A percentile compares a stretch with the other conserved stretches of the same genome.
These are phyloP conservation scores for Lophotriccus pileatus DNA, from an alignment of 2,797 vertebrate species.

Conservation along the genomic window DNA sequence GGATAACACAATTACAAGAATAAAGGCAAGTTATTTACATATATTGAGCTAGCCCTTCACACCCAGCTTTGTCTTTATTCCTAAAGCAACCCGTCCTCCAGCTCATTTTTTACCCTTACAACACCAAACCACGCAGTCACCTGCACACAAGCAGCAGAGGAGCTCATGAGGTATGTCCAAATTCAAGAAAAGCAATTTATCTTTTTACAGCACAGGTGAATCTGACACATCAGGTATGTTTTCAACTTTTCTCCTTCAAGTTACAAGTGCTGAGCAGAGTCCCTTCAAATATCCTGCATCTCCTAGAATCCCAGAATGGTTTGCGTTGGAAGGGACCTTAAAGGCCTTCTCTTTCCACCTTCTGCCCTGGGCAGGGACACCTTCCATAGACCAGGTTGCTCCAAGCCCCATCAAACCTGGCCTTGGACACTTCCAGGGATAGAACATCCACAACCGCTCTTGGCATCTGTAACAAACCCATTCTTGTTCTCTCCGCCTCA, in stretches of 20 bases:
- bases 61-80: neutral
- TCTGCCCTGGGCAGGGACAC: neutral
- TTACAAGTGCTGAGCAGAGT: neutral
- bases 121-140: neutral
- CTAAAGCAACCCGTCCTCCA: neutral
- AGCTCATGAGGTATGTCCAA: neutral
- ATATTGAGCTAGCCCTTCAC: neutral
- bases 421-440: neutral
- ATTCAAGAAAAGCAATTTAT: neutral
- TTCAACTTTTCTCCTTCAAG: neutral
- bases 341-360: rapidly evolving
- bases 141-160: neutral
- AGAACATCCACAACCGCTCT: neutral
- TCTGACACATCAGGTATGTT: rapidly evolving
- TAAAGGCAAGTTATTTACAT: neutral
- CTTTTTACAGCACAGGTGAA: neutral
- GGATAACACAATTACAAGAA: neutral
- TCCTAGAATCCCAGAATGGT: neutral
- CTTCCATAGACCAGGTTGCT: rapidly evolving
- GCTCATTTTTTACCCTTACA: neutral
- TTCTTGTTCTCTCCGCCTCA: neutral
- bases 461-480: neutral
- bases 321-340: neutral
- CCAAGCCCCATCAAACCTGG: rapidly evolving
- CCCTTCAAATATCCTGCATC: neutral